A percentile compares a stretch with the other conserved stretches of the same genome.
Evolutionary conservation across 2,888 invertebrate species (phyloP).

Genomic region (Deilephila elpenor): DNA sequence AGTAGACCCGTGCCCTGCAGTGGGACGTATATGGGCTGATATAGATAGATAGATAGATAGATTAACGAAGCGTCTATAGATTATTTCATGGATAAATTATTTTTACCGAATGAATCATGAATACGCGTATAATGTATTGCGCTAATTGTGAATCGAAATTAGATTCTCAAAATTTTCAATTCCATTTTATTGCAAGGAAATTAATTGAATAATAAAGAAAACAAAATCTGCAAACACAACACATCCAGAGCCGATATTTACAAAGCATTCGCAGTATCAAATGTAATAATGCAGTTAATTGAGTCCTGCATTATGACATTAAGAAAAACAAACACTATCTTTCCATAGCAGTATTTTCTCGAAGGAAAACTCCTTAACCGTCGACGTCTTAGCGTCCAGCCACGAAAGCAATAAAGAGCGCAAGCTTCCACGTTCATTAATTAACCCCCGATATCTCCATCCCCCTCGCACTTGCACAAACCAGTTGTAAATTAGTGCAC

Average conservation of each 20-base stretch:
- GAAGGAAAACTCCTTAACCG: constrained; percentile 80
- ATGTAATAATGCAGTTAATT: constrained; percentile 12
- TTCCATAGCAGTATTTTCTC: constrained; percentile 71
- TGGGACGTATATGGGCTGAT: too few species aligned
- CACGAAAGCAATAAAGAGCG: constrained; percentile 85
- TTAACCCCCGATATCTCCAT: constrained; percentile 77
- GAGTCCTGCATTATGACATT: constrained; percentile 13
- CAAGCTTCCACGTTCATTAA: constrained; percentile 86
- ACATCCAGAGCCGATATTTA: background rate
- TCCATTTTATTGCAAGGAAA: too few species aligned
- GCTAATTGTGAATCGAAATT: too few species aligned
- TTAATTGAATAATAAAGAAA: background rate
- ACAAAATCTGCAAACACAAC: background rate
- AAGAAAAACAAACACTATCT: constrained; percentile 60
- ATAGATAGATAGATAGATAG: too few species aligned
- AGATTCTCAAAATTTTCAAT: too few species aligned
- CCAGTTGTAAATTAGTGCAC: constrained; percentile 81
- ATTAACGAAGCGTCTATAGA: too few species aligned
- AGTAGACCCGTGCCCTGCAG: too few species aligned
- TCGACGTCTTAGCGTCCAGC: constrained; percentile 82
- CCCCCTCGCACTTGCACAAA: constrained; percentile 72
- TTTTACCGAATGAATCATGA: too few species aligned
- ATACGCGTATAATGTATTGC: too few species aligned
- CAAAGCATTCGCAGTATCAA: background rate
- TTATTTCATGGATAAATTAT: too few species aligned